These are phyloP conservation scores for Epinephelus coioides DNA, from an alignment of 2,797 vertebrate genomes.

Conservation along the genomic window DNA sequence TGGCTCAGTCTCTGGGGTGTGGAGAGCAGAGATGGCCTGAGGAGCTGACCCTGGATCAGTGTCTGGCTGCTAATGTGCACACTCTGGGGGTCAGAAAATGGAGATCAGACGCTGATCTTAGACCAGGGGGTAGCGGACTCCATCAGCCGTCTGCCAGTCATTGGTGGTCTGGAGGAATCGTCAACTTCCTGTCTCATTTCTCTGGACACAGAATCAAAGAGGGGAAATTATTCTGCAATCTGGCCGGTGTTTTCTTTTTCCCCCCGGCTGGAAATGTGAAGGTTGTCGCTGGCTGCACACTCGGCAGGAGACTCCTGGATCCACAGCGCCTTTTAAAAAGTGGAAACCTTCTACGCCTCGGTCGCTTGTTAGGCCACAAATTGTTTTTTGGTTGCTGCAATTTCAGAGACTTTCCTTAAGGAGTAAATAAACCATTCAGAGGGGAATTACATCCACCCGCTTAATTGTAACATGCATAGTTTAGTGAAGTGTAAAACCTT, in stretches of 20 bases:
- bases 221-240: slow-evolving; percentile 87
- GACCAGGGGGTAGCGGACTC: slow-evolving; percentile 51
- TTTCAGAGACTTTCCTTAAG: slow-evolving; percentile 72
- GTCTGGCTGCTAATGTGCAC: slow-evolving; percentile 29
- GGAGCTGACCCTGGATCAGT: slow-evolving; percentile 68
- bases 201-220: slow-evolving; percentile 86
- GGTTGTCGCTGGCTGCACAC: slow-evolving; percentile 63
- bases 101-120: slow-evolving; percentile 64
- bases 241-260: slow-evolving; percentile 80
- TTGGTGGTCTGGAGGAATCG: slow-evolving; percentile 85
- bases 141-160: slow-evolving; percentile 71
- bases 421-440: slow-evolving; percentile 76
- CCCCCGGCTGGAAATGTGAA: slow-evolving; percentile 75
- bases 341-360: slow-evolving; percentile 56
- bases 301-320: slow-evolving; percentile 51
- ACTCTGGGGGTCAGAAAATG: slow-evolving; percentile 9
- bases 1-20: slow-evolving; percentile 70
- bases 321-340: slow-evolving; percentile 48
- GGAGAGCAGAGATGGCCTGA: slow-evolving; percentile 47
- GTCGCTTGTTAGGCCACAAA: slow-evolving; percentile 71
- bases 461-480: slow-evolving; percentile 71
- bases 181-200: slow-evolving; percentile 89
- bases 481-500: slow-evolving; percentile 67
- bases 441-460: slow-evolving; percentile 72
- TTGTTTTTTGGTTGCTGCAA: slow-evolving; percentile 76